Percentiles rank a stretch among this genome's conserved stretches.
phyloP scores from a whole-genome alignment of 2,888 invertebrate genomes.

The Andrena fulva region DNA sequence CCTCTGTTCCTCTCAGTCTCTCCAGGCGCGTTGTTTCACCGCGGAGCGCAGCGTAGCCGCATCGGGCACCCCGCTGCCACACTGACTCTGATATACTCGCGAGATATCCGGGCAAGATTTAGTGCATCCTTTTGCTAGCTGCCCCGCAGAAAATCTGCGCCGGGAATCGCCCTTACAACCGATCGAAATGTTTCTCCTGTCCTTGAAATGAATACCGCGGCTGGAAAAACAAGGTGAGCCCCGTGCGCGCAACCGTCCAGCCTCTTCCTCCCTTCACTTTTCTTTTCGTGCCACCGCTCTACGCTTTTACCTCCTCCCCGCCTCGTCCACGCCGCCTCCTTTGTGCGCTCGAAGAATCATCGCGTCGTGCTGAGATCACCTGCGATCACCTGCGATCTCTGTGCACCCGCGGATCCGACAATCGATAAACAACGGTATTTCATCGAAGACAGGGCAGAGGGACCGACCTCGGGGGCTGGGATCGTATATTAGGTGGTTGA shows the following conservation, averaged over 20 bases:
- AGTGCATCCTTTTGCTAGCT: constrained; percentile 81
- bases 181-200: constrained; percentile 83
- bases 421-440: constrained; percentile 13
- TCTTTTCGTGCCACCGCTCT: constrained; percentile 32
- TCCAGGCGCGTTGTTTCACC: constrained; percentile 38
- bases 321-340: constrained; percentile 3
- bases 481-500: background rate
- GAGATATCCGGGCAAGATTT: constrained; percentile 83
- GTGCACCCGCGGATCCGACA: background rate
- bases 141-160: constrained; percentile 80
- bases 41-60: constrained; percentile 62
- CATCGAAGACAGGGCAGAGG: background rate
- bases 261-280: constrained; percentile 28
- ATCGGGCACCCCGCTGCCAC: constrained; percentile 83
- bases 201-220: constrained; percentile 83
- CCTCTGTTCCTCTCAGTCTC: constrained; percentile 33
- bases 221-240: constrained; percentile 79
- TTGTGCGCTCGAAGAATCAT: background rate
- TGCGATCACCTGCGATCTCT: background rate
- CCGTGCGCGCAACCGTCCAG: constrained; percentile 57
- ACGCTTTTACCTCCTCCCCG: constrained; percentile 17
- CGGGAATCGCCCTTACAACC: constrained; percentile 82
- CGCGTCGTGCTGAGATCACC: constrained; percentile 4
- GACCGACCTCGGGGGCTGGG: background rate
- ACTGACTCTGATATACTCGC: constrained; percentile 83